Conservation (phyloP, 2,888 invertebrate genomes). For the Dusona sp. region DNA sequence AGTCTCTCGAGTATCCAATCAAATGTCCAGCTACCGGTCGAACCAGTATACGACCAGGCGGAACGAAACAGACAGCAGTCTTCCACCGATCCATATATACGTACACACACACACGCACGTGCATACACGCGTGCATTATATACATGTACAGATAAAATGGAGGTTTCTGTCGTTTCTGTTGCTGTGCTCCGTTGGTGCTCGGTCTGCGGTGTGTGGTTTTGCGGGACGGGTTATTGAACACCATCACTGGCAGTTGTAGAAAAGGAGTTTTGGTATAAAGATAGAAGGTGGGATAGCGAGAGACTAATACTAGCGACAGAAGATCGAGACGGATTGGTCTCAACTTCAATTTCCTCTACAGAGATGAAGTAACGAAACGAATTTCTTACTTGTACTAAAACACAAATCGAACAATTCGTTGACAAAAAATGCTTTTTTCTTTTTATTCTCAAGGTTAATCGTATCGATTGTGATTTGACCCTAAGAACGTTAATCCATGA, state of each 20-base stretch:
- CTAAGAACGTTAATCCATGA: background rate
- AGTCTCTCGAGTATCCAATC: slow-evolving; percentile 62
- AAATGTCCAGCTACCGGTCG: slow-evolving; percentile 56
- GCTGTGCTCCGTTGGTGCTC: slow-evolving; percentile 33
- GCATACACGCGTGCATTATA: background rate
- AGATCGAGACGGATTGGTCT: slow-evolving; percentile 1
- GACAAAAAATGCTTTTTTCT: background rate
- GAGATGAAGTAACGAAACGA: background rate
- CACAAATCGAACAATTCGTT: background rate
- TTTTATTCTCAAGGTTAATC: background rate
- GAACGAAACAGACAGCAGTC: slow-evolving; percentile 57
- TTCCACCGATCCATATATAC: slow-evolving; percentile 44
- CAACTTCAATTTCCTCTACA: background rate
- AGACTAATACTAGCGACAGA: slow-evolving; percentile 12
- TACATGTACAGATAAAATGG: background rate
- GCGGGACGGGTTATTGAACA: slow-evolving; percentile 64
- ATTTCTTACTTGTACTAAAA: background rate
- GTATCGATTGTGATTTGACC: background rate
- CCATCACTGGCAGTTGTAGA: slow-evolving; percentile 22
- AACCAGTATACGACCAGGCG: slow-evolving; percentile 38
- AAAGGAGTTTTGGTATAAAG: slow-evolving; percentile 26
- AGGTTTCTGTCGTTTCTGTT: slow-evolving; percentile 45
- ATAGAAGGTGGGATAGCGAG: slow-evolving; percentile 6
- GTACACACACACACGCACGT: background rate
- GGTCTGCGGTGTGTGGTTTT: slow-evolving; percentile 64